phyloP scores from a whole-genome alignment of 2,113 vertebrate species.

The Ancistrus triradiatus region DNA sequence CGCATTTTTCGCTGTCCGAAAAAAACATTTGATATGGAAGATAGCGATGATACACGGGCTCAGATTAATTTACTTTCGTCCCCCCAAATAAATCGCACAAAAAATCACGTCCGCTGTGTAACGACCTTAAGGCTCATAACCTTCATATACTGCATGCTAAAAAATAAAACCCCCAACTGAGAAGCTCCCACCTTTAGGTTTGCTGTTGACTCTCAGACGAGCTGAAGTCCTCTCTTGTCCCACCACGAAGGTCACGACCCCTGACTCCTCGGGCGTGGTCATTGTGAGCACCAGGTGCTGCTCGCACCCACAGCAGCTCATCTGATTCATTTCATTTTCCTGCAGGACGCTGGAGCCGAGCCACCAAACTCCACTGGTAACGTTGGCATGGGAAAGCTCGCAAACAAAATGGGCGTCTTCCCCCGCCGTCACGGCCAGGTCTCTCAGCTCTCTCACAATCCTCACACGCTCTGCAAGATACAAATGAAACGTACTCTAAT shows the following conservation, averaged over 20 bases:
- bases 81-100: too few relatives aligned
- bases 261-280: slow-evolving; percentile 84
- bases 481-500: background rate
- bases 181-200: slow-evolving; percentile 68
- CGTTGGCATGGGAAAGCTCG: slow-evolving; percentile 76
- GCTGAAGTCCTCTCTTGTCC: slow-evolving; percentile 63
- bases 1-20: too few relatives aligned
- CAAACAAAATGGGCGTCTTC: slow-evolving; percentile 86
- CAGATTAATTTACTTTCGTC: too few relatives aligned
- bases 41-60: too few relatives aligned
- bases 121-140: too few relatives aligned
- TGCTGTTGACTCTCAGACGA: slow-evolving; percentile 70
- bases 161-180: too few relatives aligned
- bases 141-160: too few relatives aligned
- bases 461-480: slow-evolving; percentile 64
- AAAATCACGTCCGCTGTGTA: too few relatives aligned
- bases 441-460: slow-evolving; percentile 78
- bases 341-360: slow-evolving; percentile 76
- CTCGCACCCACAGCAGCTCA: slow-evolving; percentile 77
- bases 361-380: slow-evolving; percentile 81
- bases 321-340: slow-evolving; percentile 87
- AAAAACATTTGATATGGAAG: too few relatives aligned
- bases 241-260: slow-evolving; percentile 65
- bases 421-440: slow-evolving; percentile 77
- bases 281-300: slow-evolving; percentile 88